Evolutionary conservation across 2,888 invertebrate species (phyloP), one percentile per base, ranked within the genome.

Genomic region (Orthonychiurus folsomi): DNA sequence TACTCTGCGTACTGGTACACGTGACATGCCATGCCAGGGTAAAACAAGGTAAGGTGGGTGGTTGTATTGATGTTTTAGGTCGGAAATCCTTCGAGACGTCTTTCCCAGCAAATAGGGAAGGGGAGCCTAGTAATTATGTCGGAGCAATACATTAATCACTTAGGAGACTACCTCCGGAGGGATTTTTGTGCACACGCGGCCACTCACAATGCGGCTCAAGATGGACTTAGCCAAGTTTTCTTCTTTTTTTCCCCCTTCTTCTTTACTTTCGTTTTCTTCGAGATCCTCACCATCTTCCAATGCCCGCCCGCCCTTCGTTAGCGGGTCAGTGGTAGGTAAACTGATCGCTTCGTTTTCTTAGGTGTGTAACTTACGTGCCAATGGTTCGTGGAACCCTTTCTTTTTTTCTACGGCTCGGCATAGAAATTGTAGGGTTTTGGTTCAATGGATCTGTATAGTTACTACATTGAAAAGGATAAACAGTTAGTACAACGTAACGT

Each of bases 121-220:
- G 28, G 18, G n/a, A 62, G 62, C 56, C 62, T 61, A 62, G 67
- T 67, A 67, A 67, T 67, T 67, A 65, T 67, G 65, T 65, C 62
- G 63, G 62, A 56, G 62, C 63, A 59, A 63, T 65, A 67, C 67
- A 67, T 67, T 67, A 67, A 67, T 67, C 67, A 67, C 65, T 67
- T 65, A 65, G 67, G 47, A 56, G 28, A 15, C 24, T 52, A 52
- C 37, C 37, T 37, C 37, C 37, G 37, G 37, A 37, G 37, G 37
- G 37, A 37, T 37, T 37, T n/a, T n/a, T n/a, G n/a, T n/a, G n/a
- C n/a, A n/a, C n/a, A n/a, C n/a, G n/a, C n/a, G 59, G 56, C 55
- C 21, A 59, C 37, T 58, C 24, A 20, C 21, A 15, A 48, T 26
- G 9, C 26, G 18, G 21, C 27, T 56, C 56, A 21, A 12, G 12